A percentile compares a stretch with the other conserved stretches of the same genome.
These are phyloP conservation scores for Tenthredo livida DNA, from an alignment of 2,888 invertebrate genomes.

Conservation along the genomic window DNA sequence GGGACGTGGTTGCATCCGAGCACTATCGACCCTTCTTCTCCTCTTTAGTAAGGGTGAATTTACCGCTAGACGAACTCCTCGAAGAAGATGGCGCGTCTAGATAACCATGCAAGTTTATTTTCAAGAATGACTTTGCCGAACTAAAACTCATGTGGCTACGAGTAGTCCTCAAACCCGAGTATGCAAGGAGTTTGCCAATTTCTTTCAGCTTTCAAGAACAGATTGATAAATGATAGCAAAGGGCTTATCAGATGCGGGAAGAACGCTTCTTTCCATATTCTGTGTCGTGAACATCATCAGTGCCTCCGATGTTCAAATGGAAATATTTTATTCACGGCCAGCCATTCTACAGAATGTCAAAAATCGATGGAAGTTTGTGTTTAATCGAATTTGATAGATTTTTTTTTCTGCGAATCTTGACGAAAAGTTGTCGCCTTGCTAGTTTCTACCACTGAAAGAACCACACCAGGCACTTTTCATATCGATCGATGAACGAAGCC, in stretches of 20 bases:
- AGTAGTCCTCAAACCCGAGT: neutral
- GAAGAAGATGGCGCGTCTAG: slow-evolving; percentile 24
- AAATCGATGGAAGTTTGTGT: neutral
- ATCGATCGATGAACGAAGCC: slow-evolving; percentile 35
- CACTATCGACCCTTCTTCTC: slow-evolving; percentile 43
- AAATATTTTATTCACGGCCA: neutral
- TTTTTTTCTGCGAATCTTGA: neutral
- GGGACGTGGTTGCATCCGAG: slow-evolving; percentile 20
- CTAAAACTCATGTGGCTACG: neutral
- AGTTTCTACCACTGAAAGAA: neutral
- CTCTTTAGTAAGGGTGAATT: slow-evolving; percentile 25
- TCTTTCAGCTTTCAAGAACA: neutral
- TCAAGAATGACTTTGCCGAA: slow-evolving; percentile 5
- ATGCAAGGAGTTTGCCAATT: slow-evolving; percentile 1
- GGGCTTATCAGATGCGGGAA: neutral
- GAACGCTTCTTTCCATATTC: neutral
- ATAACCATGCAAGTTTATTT: neutral
- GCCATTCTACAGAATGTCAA: neutral
- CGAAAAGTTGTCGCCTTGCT: neutral
- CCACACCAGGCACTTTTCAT: neutral
- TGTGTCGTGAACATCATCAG: neutral
- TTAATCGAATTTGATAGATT: neutral
- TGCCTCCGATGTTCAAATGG: neutral
- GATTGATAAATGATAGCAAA: neutral
- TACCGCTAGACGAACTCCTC: slow-evolving; percentile 14